phyloP scores from a whole-genome alignment of 2,888 invertebrate species.

The Tyria jacobaeae region DNA sequence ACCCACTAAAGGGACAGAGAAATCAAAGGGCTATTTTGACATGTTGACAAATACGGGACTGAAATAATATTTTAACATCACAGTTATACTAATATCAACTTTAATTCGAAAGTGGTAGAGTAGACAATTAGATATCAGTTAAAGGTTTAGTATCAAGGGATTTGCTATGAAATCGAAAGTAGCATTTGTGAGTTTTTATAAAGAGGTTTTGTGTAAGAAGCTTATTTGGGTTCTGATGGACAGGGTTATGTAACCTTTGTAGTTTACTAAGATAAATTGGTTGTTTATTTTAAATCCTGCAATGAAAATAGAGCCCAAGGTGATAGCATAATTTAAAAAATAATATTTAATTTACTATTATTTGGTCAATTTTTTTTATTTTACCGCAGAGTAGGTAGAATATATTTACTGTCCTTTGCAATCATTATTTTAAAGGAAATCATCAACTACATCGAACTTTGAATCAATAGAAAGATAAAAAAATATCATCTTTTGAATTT shows the following conservation, averaged over 20 bases:
- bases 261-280: conserved; percentile 2
- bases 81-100: conserved; percentile 27
- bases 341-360: no score
- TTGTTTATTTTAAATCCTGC: conserved; percentile 22
- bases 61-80: conserved; percentile 66
- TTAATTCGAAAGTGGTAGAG: conserved; percentile 26
- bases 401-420: no score
- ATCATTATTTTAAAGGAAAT: no score
- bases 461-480: no score
- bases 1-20: conserved; percentile 70
- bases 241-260: conserved; percentile 47
- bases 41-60: conserved; percentile 81
- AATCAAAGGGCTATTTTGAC: conserved; percentile 84
- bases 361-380: no score
- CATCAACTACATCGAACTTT: no score
- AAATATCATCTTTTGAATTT: no score
- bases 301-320: no score
- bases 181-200: conserved; percentile 55
- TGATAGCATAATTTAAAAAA: no score
- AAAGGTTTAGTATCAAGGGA: conserved; percentile 76
- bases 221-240: conserved; percentile 58
- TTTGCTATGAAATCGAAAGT: conserved; percentile 74
- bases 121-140: conserved; percentile 43
- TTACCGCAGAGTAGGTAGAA: no score
- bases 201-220: conserved; percentile 57